Percentiles rank a stretch among this genome's conserved stretches.
phyloP scores from a whole-genome alignment of 2,888 invertebrate species.

The Dolichopus griseipennis region DNA sequence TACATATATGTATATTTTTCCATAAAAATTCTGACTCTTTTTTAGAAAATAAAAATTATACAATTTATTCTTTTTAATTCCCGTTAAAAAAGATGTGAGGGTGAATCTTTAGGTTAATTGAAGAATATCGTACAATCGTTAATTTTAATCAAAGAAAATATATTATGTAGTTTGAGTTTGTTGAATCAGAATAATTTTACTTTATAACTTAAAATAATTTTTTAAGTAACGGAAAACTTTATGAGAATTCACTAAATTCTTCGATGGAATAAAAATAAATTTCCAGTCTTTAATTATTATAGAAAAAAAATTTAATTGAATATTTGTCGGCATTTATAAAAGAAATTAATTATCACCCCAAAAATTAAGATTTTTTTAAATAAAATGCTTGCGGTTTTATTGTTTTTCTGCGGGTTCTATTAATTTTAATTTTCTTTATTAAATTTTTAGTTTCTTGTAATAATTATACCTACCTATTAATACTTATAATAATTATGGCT shows the following conservation, averaged over 20 bases:
- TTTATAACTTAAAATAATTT: background rate
- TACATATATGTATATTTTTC: too few relatives aligned
- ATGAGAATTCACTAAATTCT: too few relatives aligned
- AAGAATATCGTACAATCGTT: background rate
- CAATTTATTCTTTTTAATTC: background rate
- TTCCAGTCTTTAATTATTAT: too few relatives aligned
- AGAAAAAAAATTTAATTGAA: background rate
- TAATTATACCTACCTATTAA: too few relatives aligned
- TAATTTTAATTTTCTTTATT: too few relatives aligned
- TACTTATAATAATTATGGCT: too few relatives aligned
- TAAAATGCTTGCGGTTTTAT: background rate
- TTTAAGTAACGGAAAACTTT: too few relatives aligned
- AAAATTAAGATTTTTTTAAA: background rate
- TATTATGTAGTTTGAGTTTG: background rate
- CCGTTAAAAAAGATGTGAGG: background rate
- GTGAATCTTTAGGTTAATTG: constrained; percentile 3
- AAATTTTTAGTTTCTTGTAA: too few relatives aligned
- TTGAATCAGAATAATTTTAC: background rate
- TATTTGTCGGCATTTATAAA: background rate
- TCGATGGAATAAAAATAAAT: too few relatives aligned
- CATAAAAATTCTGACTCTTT: background rate
- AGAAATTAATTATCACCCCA: background rate
- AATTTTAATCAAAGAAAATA: background rate
- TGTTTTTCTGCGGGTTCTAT: background rate
- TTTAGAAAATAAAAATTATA: background rate